Conservation (phyloP, 2,797 vertebrate genomes). For the Lycodopsis pacificus region DNA sequence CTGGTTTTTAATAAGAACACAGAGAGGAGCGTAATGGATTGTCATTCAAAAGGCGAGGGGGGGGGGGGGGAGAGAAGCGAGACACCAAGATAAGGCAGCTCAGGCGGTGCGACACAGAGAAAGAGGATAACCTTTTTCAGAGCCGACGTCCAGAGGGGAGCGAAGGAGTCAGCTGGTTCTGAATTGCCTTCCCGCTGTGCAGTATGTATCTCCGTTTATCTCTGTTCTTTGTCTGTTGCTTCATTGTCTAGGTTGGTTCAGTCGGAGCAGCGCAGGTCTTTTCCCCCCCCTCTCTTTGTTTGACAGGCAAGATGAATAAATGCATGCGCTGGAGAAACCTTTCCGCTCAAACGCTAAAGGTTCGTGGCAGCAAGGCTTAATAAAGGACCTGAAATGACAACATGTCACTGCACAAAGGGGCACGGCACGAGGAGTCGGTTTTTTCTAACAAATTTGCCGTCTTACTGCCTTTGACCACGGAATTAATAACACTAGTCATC, state of each 20-base stretch:
- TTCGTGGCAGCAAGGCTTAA: background rate
- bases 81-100: constrained; percentile 8
- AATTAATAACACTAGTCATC: too few relatives aligned
- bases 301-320: constrained; percentile 55
- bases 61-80: background rate
- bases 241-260: constrained; percentile 7
- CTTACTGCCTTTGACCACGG: too few relatives aligned
- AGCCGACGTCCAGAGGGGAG: constrained; percentile 1
- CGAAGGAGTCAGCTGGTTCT: background rate
- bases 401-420: background rate
- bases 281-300: constrained; percentile 44
- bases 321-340: constrained; percentile 27
- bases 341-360: constrained; percentile 1
- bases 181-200: constrained; percentile 33
- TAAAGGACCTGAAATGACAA: background rate
- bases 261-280: constrained; percentile 7
- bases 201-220: constrained; percentile 25
- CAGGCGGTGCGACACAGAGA: background rate
- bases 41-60: constrained; percentile 34
- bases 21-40: constrained; percentile 32
- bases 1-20: constrained; percentile 28
- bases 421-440: background rate
- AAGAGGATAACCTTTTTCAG: constrained; percentile 36
- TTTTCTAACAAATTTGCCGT: background rate
- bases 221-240: constrained; percentile 11